Evolutionary conservation across 2,888 invertebrate species (phyloP), one percentile per base, ranked within the genome.

Genomic region (Drosophila recens): DNA sequence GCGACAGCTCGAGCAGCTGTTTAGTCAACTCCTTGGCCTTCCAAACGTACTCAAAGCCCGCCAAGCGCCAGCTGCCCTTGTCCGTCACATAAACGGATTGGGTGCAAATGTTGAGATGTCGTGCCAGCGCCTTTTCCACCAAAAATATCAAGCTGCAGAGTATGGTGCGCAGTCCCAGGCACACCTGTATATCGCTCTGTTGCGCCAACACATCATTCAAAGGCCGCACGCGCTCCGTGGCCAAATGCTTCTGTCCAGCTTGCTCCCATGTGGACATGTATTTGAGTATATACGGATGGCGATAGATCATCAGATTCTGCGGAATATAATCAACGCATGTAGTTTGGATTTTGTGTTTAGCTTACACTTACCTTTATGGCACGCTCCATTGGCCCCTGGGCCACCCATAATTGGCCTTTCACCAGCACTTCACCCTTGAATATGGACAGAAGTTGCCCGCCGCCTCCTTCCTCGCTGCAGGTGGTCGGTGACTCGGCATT

Each of bases 51-150:
- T 98, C 97, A 89, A 98, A 94, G 4, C 97, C 97, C 11, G 97
- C 97, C 34, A 98, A 93, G 90, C 97, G 97, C 98, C 98, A 98
- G 66, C 95, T 95, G 0, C 97, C 97, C 93, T 97, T 97, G 15
- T 95, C 94, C 30, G 96, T 95, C 8, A 98, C 95, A 93, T 97
- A 98, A 70, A 98, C 94, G 4, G 97, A 95, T 75, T 96, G 94
- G 77, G 94, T 93, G 91, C 96, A 95, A 8, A 98, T 94, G 93
- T 98, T 98, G 77, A 98, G 96, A 92, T 98, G 98, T 8, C 97
- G 95, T 72, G 95, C 95, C 52, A 93, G 91, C 48, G 96, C 97
- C 93, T 95, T 96, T 79, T 97, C 96, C 89, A 97, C 96, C 23
- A 98, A 93, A 92, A 98, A 98, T 72, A 96, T 95, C 54, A 98